phyloP scores from a whole-genome alignment of 2,797 vertebrate genomes.

The Sternotherus odoratus region DNA sequence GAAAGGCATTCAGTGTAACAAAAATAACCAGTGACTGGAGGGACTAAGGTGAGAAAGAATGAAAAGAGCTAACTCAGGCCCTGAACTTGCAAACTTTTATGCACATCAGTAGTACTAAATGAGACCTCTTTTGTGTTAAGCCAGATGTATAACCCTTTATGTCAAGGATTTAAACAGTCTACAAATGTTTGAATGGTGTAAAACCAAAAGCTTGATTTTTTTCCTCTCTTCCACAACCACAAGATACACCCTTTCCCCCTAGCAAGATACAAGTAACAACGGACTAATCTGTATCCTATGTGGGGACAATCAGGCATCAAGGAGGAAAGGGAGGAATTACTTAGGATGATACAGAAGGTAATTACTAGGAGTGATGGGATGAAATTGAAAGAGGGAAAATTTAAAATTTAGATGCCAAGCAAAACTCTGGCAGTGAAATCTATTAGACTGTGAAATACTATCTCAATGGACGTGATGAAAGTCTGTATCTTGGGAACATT shows the following conservation, averaged over 20 bases:
- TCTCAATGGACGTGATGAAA: neutral
- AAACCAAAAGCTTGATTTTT: neutral
- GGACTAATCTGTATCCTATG: neutral
- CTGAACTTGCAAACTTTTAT: too few relatives aligned
- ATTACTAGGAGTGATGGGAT: neutral
- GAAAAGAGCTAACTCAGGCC: too few relatives aligned
- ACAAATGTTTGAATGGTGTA: neutral
- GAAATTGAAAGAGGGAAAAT: neutral
- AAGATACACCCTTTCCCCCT: neutral
- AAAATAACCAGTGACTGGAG: too few relatives aligned
- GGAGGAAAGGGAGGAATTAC: neutral
- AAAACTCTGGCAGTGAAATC: neutral
- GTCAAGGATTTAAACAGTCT: neutral
- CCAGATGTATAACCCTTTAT: too few relatives aligned
- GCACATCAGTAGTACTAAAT: too few relatives aligned
- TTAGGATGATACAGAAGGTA: neutral
- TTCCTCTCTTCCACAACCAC: neutral
- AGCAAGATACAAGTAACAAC: neutral
- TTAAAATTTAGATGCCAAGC: neutral
- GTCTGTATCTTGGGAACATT: neutral
- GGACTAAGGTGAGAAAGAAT: too few relatives aligned
- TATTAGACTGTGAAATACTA: neutral
- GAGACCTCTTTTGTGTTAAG: too few relatives aligned
- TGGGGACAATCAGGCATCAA: neutral
- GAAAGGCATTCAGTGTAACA: too few relatives aligned